Base-by-base conservation (phyloP, 1,140 invertebrate genomes). In the Scaptomyza hsui region DNA sequence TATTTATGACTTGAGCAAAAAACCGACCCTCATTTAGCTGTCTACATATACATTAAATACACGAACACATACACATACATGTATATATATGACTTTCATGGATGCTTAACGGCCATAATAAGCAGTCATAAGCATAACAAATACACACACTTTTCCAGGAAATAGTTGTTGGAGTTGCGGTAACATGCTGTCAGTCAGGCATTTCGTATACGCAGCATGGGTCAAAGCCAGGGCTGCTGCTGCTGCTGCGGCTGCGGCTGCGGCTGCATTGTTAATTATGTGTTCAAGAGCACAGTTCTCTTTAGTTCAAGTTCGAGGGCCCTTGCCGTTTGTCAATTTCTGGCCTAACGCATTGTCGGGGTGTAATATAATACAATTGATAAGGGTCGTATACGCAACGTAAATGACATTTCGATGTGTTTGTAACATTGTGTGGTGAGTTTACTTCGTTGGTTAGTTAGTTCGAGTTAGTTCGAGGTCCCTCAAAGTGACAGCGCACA, bases 261-360 rank as follows among this genome's bases (percentile, higher is more conserved):
- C 55, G 61, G 77, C 61, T 74, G 71, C 74, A 63, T 74, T 70
- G 78, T 69, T 82, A 82, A 82, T 82, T 85, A 79, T 47, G 51
- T 64, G 61, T 51, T 71, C 62, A 49, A 44, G 42, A 57, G 65
- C 56, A 39, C 1, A 29, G 26, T 21, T 1, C 19, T 32, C n/a
- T 41, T 41, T 51, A 29, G 26, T n/a, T 37, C 32, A n/a, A 37
- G 32, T 37, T 37, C n/a, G 12, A 7, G 32, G n/a, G 12, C 32
- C 32, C n/a, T 47, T 53, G 19, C 53, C 41, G 67, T 71, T 73
- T 73, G 71, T 70, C 71, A 71, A 59, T 59, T 67, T 67, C 35
- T 48, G 45, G 53, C 45, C 59, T 35, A 59, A 29, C 53, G 35
- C 45, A 51, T 67, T 51, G 53, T 71, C 48, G 29, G 7, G 1